phyloP scores from a whole-genome alignment of 2,888 invertebrate species.

The Syrphus vitripennis region DNA sequence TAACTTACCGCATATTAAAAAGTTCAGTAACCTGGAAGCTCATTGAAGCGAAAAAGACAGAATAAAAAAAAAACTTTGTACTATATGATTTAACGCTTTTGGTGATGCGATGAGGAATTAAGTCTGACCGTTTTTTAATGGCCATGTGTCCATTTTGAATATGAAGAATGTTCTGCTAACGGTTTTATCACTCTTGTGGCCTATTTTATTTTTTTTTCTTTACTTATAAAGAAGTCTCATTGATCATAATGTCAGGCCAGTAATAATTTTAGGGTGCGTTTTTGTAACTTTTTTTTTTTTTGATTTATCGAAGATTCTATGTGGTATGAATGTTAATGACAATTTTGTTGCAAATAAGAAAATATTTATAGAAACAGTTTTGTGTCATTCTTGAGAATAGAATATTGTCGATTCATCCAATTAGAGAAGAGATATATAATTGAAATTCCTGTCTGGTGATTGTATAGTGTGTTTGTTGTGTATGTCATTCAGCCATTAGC shows the following conservation, averaged over 20 bases:
- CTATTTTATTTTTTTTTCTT: not conserved
- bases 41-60: slow-evolving; percentile 30
- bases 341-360: not conserved
- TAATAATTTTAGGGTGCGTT: slow-evolving; percentile 29
- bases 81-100: slow-evolving; percentile 19
- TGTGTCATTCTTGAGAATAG: not conserved
- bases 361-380: not conserved
- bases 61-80: slow-evolving; percentile 10
- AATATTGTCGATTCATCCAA: slow-evolving; percentile 19
- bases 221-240: not conserved
- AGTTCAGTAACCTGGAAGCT: slow-evolving; percentile 60
- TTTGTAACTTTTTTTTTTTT: not conserved
- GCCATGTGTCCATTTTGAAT: not conserved
- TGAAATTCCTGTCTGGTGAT: slow-evolving; percentile 34
- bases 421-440: slow-evolving; percentile 38
- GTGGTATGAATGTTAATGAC: slow-evolving; percentile 16
- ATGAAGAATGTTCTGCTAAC: slow-evolving; percentile 21
- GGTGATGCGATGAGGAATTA: not conserved
- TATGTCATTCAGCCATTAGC: not conserved
- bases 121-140: not conserved
- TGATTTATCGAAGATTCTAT: not conserved
- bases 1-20: slow-evolving; percentile 35
- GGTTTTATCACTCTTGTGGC: slow-evolving; percentile 12
- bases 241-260: slow-evolving; percentile 1
- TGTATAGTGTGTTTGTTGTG: not conserved